Evolutionary conservation across 2,888 invertebrate genomes (phyloP).

Genomic region (Meiosimyza platycephala): DNA sequence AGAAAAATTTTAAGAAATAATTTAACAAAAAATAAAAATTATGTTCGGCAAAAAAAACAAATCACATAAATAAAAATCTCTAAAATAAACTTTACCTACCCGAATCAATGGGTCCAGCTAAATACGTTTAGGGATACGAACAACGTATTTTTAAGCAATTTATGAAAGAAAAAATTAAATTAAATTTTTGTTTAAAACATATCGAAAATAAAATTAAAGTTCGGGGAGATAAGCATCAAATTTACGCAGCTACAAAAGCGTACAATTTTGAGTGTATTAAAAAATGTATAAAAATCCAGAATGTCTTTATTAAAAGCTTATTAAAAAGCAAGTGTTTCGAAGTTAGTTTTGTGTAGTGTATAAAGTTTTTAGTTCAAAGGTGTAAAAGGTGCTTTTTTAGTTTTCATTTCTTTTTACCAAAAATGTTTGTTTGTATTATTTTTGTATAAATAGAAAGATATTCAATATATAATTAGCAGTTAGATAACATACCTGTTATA

Average conservation of each 20-base stretch:
- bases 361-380: background rate
- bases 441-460: background rate
- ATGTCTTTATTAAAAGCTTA: conserved; percentile 30
- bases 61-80: conserved; percentile 31
- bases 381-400: background rate
- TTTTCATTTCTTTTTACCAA: background rate
- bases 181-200: conserved; percentile 23
- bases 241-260: conserved; percentile 2
- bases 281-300: conserved; percentile 42
- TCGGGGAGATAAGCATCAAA: conserved; percentile 14
- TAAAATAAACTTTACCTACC: conserved; percentile 65
- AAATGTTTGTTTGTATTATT: too few species aligned
- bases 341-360: conserved; percentile 22
- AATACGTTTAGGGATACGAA: conserved; percentile 35
- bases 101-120: conserved; percentile 69
- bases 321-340: conserved; percentile 34
- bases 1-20: conserved; percentile 9
- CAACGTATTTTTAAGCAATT: conserved; percentile 41
- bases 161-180: conserved; percentile 41
- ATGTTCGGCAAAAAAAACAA: conserved; percentile 40
- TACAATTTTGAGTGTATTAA: conserved; percentile 18
- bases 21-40: conserved; percentile 34
- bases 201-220: conserved; percentile 1
- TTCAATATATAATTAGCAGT: background rate
- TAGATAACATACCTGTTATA: conserved; percentile 75